phyloP scores from a whole-genome alignment of 2,888 invertebrate genomes.

The Danaus chrysippus region DNA sequence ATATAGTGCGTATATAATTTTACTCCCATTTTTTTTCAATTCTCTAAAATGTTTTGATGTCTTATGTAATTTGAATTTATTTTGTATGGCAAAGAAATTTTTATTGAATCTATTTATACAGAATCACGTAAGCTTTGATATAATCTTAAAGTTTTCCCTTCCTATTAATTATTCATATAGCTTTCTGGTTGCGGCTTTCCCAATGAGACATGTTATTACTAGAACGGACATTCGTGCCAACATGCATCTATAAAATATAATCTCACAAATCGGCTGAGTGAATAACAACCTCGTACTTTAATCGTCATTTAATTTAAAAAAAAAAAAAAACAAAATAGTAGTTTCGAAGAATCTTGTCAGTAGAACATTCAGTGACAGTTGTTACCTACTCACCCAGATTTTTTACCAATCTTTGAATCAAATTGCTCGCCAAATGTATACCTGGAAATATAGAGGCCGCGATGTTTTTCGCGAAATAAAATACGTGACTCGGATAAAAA shows the following conservation, averaged over 20 bases:
- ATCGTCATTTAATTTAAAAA: not conserved
- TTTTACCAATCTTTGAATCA: constrained; percentile 33
- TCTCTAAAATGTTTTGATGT: no score
- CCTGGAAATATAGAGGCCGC: constrained; percentile 26
- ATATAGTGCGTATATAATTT: no score
- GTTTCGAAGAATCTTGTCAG: not conserved
- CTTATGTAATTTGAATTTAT: no score
- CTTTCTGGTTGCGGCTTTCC: constrained; percentile 14
- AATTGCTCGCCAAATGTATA: constrained; percentile 32
- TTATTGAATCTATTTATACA: not conserved
- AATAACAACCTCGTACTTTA: constrained; percentile 23
- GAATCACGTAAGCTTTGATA: not conserved
- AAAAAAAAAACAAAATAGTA: not conserved
- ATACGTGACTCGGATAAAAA: constrained; percentile 22
- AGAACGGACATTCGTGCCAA: constrained; percentile 38
- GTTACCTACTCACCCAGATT: constrained; percentile 20
- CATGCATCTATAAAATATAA: constrained; percentile 38
- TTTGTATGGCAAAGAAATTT: no score
- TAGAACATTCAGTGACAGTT: constrained; percentile 15
- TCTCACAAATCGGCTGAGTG: constrained; percentile 21
- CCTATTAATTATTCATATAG: constrained; percentile 4
- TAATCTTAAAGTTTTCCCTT: not conserved
- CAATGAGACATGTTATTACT: constrained; percentile 24
- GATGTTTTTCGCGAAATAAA: constrained; percentile 22
- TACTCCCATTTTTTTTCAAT: no score